Conservation (phyloP, 2,113 vertebrate species). For the Vireo altiloquus region DNA sequence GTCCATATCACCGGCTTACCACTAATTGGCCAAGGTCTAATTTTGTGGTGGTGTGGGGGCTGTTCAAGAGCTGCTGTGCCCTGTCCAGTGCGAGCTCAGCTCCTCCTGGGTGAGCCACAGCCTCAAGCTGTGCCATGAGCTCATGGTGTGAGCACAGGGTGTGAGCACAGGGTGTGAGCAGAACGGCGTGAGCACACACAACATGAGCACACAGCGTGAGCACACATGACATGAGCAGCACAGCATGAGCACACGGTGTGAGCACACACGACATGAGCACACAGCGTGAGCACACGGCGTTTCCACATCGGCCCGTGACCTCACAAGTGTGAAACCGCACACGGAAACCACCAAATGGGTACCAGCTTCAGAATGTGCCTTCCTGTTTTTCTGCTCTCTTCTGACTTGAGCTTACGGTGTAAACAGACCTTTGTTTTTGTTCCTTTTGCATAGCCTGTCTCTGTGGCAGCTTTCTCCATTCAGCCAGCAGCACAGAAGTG, state of each 20-base stretch:
- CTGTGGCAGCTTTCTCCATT: neutral
- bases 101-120: neutral
- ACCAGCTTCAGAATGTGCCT: neutral
- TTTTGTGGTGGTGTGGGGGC: neutral
- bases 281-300: neutral
- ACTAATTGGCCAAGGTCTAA: neutral
- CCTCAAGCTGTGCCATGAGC: neutral
- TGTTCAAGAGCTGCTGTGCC: rapidly evolving
- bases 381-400: constrained; percentile 43
- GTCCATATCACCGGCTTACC: neutral
- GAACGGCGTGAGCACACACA: neutral
- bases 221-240: neutral
- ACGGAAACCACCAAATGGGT: constrained; percentile 3
- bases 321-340: neutral
- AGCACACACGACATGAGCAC: too few species aligned
- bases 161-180: neutral
- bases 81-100: neutral
- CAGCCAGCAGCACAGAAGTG: neutral
- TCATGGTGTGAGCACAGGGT: neutral
- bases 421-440: constrained; percentile 42
- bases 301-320: neutral
- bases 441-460: neutral
- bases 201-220: neutral
- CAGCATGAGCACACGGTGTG: too few species aligned
- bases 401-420: neutral